A percentile compares a stretch with the other conserved stretches of the same genome.
Evolutionary conservation across 2,113 vertebrate genomes (phyloP).

Genomic region (Aptenodytes forsteri): DNA sequence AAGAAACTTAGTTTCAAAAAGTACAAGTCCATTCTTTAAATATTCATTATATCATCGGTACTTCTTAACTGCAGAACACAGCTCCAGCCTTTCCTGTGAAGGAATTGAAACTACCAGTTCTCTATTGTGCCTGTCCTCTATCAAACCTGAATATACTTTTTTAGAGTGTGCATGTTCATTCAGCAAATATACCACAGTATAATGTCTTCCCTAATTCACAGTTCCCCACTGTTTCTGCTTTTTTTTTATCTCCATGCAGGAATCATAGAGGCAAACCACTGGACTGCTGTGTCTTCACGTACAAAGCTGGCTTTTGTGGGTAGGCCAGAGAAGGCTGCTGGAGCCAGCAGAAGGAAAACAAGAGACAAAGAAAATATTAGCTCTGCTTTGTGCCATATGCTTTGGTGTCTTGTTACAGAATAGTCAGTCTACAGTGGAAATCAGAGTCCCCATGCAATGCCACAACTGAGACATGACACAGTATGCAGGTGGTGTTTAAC

Average conservation of each 20-base stretch:
- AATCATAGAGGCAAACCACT: not conserved
- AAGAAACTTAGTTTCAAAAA: not conserved
- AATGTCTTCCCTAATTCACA: not conserved
- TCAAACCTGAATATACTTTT: not conserved
- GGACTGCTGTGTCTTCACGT: not conserved
- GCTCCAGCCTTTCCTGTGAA: not conserved
- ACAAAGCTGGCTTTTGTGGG: not conserved
- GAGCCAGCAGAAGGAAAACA: not conserved
- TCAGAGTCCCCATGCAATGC: not conserved
- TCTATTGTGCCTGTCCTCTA: not conserved
- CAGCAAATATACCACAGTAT: not conserved
- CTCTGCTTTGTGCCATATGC: not conserved
- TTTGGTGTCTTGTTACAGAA: not conserved
- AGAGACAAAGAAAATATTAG: conserved; percentile 7
- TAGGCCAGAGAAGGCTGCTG: not conserved
- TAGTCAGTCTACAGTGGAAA: not conserved
- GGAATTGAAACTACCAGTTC: not conserved
- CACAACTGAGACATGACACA: not conserved
- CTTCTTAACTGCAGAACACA: not conserved
- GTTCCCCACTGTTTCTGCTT: not conserved
- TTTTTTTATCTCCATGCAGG: not conserved
- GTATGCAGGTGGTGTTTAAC: not conserved
- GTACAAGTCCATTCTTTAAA: not conserved
- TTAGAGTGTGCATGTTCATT: not conserved
- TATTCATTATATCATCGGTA: not conserved